Evolutionary conservation across 2,888 invertebrate genomes (phyloP), one percentile per base, ranked within the genome.

Genomic region (Timandra comae): DNA sequence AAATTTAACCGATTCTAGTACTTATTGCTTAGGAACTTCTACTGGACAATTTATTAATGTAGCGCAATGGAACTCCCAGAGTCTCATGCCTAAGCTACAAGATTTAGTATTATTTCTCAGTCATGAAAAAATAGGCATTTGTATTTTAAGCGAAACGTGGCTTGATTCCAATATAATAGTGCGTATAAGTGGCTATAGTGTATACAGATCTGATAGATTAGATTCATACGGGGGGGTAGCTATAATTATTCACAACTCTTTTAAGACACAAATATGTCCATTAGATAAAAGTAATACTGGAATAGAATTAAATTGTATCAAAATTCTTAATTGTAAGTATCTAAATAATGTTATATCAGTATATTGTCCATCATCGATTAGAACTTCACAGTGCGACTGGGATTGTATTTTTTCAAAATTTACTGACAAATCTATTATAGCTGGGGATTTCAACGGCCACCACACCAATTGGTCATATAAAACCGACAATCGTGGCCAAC

Each of bases 11-110:
- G n/a, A n/a, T n/a, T n/a, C n/a, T n/a, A n/a, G n/a, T n/a, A n/a
- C n/a, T n/a, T n/a, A n/a, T n/a, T n/a, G n/a, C n/a, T n/a, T n/a
- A n/a, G n/a, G n/a, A n/a, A n/a, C n/a, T n/a, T 21, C 21, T 3
- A 6, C 7, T 21, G 7, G 8, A 7, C 21, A 4, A 8, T n/a
- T n/a, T n/a, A n/a, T n/a, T n/a, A 36, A 44, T 12, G 16, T 50
- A 25, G 1, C 34, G 7, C 46, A 45, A 27, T 49, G 48, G 45
- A 51, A 51, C 26, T 33, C 45, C 9, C 51, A 41, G 34, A 51
- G 51, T 11, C 10, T 51, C 1, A 27, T 12, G 2, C 41, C 38
- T 1, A 51, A 49, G 25, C 2, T 35, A 9, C n/a, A n/a, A n/a
- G n/a, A n/a, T n/a, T n/a, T n/a, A n/a, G n/a, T n/a, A n/a, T n/a